Evolutionary conservation across 2,888 invertebrate species (phyloP).

Genomic region (Apotomis capreana): DNA sequence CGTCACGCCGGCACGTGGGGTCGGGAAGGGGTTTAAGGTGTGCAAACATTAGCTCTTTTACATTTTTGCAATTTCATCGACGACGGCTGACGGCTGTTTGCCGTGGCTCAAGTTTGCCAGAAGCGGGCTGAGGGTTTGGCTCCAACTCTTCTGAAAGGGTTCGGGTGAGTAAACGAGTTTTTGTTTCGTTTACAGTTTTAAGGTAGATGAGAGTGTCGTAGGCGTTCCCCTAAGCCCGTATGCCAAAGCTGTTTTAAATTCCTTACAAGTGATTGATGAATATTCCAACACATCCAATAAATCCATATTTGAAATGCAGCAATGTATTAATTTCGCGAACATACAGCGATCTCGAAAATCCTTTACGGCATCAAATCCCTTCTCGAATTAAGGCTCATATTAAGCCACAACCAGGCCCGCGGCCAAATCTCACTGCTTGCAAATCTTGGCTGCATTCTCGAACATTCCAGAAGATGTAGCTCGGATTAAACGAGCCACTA

Average conservation of each 20-base stretch:
- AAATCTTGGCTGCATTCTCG: slow-evolving; percentile 80
- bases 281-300: not conserved
- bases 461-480: slow-evolving; percentile 81
- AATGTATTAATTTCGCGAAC: slow-evolving; percentile 29
- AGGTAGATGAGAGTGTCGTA: slow-evolving; percentile 36
- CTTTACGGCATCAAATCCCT: slow-evolving; percentile 58
- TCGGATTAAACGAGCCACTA: slow-evolving; percentile 79
- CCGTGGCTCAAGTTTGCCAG: slow-evolving; percentile 64
- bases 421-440: slow-evolving; percentile 77
- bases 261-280: slow-evolving; percentile 22
- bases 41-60: slow-evolving; percentile 84
- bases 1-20: slow-evolving; percentile 80
- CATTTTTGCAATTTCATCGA: slow-evolving; percentile 83
- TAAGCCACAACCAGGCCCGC: slow-evolving; percentile 73
- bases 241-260: slow-evolving; percentile 26
- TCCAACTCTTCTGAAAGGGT: slow-evolving; percentile 74
- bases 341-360: slow-evolving; percentile 24
- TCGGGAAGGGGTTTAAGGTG: slow-evolving; percentile 83
- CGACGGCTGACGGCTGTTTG: slow-evolving; percentile 77
- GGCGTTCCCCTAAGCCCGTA: slow-evolving; percentile 34
- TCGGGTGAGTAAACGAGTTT: slow-evolving; percentile 70
- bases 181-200: slow-evolving; percentile 49
- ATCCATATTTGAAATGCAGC: not conserved
- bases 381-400: slow-evolving; percentile 70
- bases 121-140: slow-evolving; percentile 68